Base-by-base conservation (phyloP, 1,140 invertebrate genomes). In the Drosophila nigromelanica region DNA sequence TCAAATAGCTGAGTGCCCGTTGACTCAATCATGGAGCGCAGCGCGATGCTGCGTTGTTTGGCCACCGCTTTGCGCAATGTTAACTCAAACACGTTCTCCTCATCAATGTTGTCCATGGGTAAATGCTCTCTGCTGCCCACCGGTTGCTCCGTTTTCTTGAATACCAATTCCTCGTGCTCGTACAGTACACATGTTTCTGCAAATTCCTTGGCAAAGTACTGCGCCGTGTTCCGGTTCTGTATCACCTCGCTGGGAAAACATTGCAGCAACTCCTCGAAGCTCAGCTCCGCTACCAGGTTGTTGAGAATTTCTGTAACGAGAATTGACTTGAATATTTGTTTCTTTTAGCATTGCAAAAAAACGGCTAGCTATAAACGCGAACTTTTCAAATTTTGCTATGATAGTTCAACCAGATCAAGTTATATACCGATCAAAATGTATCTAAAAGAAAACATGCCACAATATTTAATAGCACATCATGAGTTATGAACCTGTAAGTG, bases 1-100 rank as follows among this genome's bases (percentile, higher is more conserved):
- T 91, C 90, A 7, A 91, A 91, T 24, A 91, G 47, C 61, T 91
- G 90, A n/a, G 83, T 91, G 27, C 90, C 90, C 21, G 90, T 91
- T 12, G 90, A 91, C 64, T 91, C 89, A 21, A 91, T 91, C 90
- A 91, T 91, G 3, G 90, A 89, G 33, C 86, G 72, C 37, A 91
- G 42, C 8, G 90, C 90, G 21, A 91, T 87, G 60, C 90, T 91
- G 3, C 90, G 82, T 45, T 91, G 90, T 42, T 91, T 91, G 37
- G 90, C 90, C 24, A 91, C 90, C 0, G 90, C 90, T 54, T 91
- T 91, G 15, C 90, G 86, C 33, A 91, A 37, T 3, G 80, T 89
- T 3, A 91, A 27, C 68, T 91, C 89, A 35, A 91, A 91, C 0
- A 91, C 85, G 75, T 91, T 91, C n/a, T 89, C 78, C 55, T 91